These are phyloP conservation scores for Lutjanus argentimaculatus DNA, from an alignment of 2,797 vertebrate genomes.

Conservation along the genomic window DNA sequence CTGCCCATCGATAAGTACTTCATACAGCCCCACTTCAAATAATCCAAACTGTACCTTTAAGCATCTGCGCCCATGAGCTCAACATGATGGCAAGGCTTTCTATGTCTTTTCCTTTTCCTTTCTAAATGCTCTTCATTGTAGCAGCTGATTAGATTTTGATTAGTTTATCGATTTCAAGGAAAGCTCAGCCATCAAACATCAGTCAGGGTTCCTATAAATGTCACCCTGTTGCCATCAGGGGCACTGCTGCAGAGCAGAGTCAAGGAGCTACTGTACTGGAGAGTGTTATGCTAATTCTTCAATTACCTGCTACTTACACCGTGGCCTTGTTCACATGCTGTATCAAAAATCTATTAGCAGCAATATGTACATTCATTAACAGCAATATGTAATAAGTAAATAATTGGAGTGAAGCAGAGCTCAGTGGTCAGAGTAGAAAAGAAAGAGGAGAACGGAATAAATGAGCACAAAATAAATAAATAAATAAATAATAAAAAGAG, in stretches of 20 bases:
- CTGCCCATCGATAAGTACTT: no score
- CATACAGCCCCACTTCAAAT: no score
- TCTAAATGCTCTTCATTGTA: constrained; percentile 26
- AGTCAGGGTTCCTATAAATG: not conserved
- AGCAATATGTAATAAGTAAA: constrained; percentile 40
- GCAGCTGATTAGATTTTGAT: constrained; percentile 36
- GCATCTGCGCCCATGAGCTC: constrained; percentile 14
- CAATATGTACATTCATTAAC: constrained; percentile 54
- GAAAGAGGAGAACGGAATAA: constrained; percentile 2
- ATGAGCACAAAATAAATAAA: not conserved
- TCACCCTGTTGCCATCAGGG: constrained; percentile 54
- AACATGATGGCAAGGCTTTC: not conserved
- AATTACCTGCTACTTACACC: constrained; percentile 70
- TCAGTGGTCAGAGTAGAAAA: not conserved
- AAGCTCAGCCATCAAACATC: constrained; percentile 1
- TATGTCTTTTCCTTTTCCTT: not conserved
- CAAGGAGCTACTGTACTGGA: constrained; percentile 16
- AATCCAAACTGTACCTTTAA: not conserved
- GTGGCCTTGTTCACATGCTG: constrained; percentile 62
- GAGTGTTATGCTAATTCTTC: constrained; percentile 64
- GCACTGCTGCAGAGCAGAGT: constrained; percentile 64
- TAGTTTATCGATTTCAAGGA: constrained; percentile 29
- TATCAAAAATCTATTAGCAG: constrained; percentile 68
- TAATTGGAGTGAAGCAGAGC: constrained; percentile 21
- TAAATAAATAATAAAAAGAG: not conserved